Conservation (phyloP, 2,888 invertebrate species). For the Parelbella ahira region DNA sequence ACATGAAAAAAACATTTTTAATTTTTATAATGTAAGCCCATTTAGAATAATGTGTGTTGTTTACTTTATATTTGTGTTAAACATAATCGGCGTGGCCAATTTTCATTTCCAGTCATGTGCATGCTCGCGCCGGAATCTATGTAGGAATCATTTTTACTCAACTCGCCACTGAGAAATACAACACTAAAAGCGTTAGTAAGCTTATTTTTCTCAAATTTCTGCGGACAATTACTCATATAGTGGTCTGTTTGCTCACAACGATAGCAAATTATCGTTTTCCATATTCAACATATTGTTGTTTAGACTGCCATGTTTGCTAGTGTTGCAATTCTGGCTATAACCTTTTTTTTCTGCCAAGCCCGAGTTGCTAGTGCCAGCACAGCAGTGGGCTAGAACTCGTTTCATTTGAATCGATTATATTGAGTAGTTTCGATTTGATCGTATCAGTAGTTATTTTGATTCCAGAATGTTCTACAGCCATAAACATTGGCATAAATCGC, state of each 20-base stretch:
- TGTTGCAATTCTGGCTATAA: neutral
- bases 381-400: too few species aligned
- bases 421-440: conserved; percentile 18
- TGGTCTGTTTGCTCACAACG: conserved; percentile 23
- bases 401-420: too few species aligned
- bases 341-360: neutral
- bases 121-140: conserved; percentile 30
- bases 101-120: conserved; percentile 28
- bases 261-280: conserved; percentile 21
- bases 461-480: conserved; percentile 13
- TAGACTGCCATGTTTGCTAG: neutral
- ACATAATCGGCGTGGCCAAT: too few species aligned
- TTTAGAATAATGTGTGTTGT: too few species aligned
- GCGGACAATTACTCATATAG: conserved; percentile 12
- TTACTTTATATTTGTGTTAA: too few species aligned
- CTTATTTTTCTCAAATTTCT: conserved; percentile 1
- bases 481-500: conserved; percentile 21
- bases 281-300: neutral
- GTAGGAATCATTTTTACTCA: conserved; percentile 31
- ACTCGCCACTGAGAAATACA: conserved; percentile 27
- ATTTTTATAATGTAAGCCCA: too few species aligned
- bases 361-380: neutral
- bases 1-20: too few species aligned
- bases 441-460: conserved; percentile 7
- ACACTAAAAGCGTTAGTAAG: conserved; percentile 8